These are phyloP conservation scores for Liodrosophila aerea DNA, from an alignment of 2,888 invertebrate species.

Conservation along the genomic window DNA sequence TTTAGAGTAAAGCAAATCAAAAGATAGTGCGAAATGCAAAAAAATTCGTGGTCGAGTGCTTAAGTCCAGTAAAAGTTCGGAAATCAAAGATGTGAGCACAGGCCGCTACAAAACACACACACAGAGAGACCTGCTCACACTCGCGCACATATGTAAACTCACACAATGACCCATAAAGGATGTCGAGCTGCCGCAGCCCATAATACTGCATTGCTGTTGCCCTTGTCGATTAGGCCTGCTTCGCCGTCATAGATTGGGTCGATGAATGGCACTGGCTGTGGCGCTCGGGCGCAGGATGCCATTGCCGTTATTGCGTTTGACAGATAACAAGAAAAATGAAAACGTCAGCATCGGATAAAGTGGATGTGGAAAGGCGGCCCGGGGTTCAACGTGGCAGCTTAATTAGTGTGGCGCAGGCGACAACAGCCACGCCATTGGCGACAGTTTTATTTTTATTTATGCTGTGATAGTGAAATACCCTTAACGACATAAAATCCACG, in stretches of 20 bases:
- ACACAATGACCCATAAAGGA: slow-evolving; percentile 64
- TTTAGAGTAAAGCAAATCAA: not conserved
- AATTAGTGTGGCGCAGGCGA: slow-evolving; percentile 55
- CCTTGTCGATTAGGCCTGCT: slow-evolving; percentile 55
- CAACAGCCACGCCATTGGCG: slow-evolving; percentile 43
- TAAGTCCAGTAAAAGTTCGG: slow-evolving; percentile 9
- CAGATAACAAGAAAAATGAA: slow-evolving; percentile 60
- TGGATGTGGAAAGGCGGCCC: slow-evolving; percentile 50
- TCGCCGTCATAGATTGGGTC: slow-evolving; percentile 66
- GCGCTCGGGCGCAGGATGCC: slow-evolving; percentile 48
- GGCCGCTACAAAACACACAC: slow-evolving; percentile 35
- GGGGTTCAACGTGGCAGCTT: slow-evolving; percentile 51
- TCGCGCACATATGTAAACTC: slow-evolving; percentile 9
- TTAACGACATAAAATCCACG: slow-evolving; percentile 45
- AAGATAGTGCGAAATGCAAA: slow-evolving; percentile 2
- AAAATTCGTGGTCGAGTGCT: too few species aligned
- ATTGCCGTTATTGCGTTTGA: slow-evolving; percentile 53
- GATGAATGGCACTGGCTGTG: slow-evolving; percentile 52
- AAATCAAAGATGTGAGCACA: slow-evolving; percentile 46
- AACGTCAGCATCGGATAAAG: slow-evolving; percentile 62
- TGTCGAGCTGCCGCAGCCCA: slow-evolving; percentile 45
- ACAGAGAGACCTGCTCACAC: slow-evolving; percentile 8
- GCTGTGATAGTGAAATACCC: slow-evolving; percentile 72
- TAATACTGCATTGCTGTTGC: slow-evolving; percentile 48
- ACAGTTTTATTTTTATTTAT: slow-evolving; percentile 62